Evolutionary conservation across 1,140 invertebrate species (phyloP).

Genomic region (Zaprionus vittiger): DNA sequence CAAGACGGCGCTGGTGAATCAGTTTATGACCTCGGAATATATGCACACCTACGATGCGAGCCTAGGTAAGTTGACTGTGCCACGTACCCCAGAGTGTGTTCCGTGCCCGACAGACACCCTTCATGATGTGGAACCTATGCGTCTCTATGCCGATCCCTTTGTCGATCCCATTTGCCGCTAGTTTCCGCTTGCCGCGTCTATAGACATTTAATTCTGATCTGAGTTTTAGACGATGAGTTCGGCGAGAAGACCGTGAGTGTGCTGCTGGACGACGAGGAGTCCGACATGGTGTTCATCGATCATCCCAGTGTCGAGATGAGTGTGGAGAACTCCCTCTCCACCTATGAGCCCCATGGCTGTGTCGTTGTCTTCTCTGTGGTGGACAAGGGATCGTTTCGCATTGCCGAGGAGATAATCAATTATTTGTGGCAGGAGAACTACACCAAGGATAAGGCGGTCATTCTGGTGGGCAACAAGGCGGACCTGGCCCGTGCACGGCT

Average conservation of each 20-base stretch:
- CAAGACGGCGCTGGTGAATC: constrained; percentile 94
- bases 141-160: constrained; percentile 52
- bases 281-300: constrained; percentile 95
- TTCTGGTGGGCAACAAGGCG: constrained; percentile 97
- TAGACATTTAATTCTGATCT: constrained; percentile 81
- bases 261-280: constrained; percentile 94
- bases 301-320: constrained; percentile 94
- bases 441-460: constrained; percentile 92
- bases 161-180: constrained; percentile 59
- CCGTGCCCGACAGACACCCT: constrained; percentile 19
- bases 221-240: constrained; percentile 94
- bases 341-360: constrained; percentile 95
- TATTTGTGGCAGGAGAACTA: constrained; percentile 92
- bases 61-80: constrained; percentile 87
- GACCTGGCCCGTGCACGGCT: constrained; percentile 94
- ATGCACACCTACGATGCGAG: constrained; percentile 96
- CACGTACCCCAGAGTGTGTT: background rate
- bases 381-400: constrained; percentile 90
- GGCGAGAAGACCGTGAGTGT: constrained; percentile 96
- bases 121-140: constrained; percentile 68
- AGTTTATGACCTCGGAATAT: constrained; percentile 97
- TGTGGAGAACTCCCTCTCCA: constrained; percentile 93
- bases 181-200: constrained; percentile 68
- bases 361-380: constrained; percentile 95
- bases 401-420: constrained; percentile 91